Evolutionary conservation across 2,113 vertebrate species (phyloP).

Genomic region (Cyanoramphus novaezelandiae): DNA sequence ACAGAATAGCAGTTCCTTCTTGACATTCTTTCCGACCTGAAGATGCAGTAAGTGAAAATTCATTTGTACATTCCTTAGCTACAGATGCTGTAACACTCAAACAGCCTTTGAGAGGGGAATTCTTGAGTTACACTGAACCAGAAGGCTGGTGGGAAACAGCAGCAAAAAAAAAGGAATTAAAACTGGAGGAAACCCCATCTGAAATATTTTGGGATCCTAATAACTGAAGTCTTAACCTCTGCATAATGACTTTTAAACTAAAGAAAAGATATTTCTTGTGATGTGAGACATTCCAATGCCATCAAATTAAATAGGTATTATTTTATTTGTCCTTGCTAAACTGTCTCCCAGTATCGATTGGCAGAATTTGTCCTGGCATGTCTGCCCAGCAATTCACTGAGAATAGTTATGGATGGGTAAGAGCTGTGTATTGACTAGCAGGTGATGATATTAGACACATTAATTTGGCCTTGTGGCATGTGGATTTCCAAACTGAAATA

Average conservation of each 20-base stretch:
- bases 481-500: background rate
- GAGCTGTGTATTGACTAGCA: background rate
- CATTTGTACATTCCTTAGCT: background rate
- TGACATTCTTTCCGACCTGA: background rate
- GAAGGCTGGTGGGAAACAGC: background rate
- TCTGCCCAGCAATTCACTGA: background rate
- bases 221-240: background rate
- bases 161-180: background rate
- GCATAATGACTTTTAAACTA: background rate
- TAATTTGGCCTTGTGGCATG: background rate
- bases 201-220: background rate
- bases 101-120: background rate
- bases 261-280: background rate
- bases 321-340: background rate
- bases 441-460: background rate
- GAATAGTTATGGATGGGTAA: background rate
- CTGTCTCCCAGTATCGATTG: background rate
- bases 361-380: background rate
- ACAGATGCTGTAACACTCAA: background rate
- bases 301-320: background rate
- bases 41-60: background rate
- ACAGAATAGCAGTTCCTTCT: conserved; percentile 2
- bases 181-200: background rate
- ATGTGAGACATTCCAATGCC: background rate
- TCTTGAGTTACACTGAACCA: background rate